phyloP scores from a whole-genome alignment of 2,113 vertebrate genomes.

The Progne subis region DNA sequence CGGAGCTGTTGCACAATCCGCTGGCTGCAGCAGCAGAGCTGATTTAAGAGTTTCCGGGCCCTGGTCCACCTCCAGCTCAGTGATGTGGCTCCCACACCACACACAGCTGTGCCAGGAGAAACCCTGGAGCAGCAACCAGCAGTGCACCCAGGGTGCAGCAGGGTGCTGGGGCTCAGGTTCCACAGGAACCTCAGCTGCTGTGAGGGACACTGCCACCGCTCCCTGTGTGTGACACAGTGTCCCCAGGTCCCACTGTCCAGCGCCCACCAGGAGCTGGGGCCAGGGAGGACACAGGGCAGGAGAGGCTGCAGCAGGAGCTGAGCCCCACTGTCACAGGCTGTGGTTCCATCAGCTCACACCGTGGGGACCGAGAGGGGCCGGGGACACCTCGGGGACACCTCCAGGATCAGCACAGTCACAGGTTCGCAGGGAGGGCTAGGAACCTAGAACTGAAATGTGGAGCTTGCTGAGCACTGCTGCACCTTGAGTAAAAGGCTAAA shows the following conservation, averaged over 20 bases:
- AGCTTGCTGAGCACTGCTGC: background rate
- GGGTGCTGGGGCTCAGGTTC: background rate
- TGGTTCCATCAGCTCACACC: background rate
- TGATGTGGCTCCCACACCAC: constrained; percentile 18
- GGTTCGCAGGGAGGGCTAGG: fast-evolving
- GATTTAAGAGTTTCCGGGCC: constrained; percentile 50
- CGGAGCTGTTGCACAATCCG: background rate
- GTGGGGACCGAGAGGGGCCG: background rate
- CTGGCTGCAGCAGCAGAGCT: constrained; percentile 40
- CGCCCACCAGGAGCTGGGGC: background rate
- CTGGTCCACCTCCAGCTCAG: constrained; percentile 34
- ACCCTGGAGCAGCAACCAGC: background rate
- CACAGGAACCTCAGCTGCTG: background rate
- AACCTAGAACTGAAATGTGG: fast-evolving
- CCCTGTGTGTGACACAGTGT: background rate
- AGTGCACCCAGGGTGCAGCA: background rate
- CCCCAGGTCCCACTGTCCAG: background rate
- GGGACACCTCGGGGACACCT: background rate
- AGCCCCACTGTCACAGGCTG: background rate
- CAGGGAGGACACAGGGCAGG: background rate
- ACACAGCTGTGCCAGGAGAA: background rate
- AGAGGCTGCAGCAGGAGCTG: background rate
- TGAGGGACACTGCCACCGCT: background rate
- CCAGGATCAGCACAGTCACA: background rate
- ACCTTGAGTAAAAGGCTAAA: background rate